Evolutionary conservation across 2,888 invertebrate genomes (phyloP).

Genomic region (Linyphia triangularis): DNA sequence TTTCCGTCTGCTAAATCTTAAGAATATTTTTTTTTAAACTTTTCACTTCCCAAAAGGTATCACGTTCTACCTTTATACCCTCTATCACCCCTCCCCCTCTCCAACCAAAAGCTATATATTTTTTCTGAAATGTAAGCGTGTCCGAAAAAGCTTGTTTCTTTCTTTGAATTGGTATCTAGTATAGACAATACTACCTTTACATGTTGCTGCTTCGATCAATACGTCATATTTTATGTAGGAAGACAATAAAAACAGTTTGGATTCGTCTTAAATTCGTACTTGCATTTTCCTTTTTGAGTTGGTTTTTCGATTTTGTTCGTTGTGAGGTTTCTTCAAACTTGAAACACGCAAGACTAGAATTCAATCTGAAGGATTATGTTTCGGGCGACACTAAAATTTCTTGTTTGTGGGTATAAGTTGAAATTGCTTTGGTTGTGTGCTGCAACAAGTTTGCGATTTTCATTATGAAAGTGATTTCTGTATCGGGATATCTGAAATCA

Average conservation of each 20-base stretch:
- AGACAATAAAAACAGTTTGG: conserved; percentile 63
- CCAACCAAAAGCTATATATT: conserved; percentile 46
- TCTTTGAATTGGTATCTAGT: conserved; percentile 21
- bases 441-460: neutral
- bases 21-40: conserved; percentile 34
- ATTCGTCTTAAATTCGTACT: conserved; percentile 62
- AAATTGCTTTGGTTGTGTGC: conserved; percentile 7
- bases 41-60: conserved; percentile 31
- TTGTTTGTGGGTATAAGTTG: conserved; percentile 4
- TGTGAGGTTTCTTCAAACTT: conserved; percentile 14
- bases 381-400: conserved; percentile 18
- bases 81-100: neutral
- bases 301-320: conserved; percentile 24
- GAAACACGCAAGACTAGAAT: conserved; percentile 12
- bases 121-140: conserved; percentile 62
- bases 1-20: conserved; percentile 23
- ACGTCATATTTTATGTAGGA: conserved; percentile 61
- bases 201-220: conserved; percentile 63
- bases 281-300: neutral
- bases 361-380: conserved; percentile 43
- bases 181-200: conserved; percentile 61
- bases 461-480: neutral
- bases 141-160: conserved; percentile 32
- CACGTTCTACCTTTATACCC: conserved; percentile 58
- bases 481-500: neutral